Base-by-base conservation (phyloP, 2,888 invertebrate species). In the Meiosimyza decipiens region DNA sequence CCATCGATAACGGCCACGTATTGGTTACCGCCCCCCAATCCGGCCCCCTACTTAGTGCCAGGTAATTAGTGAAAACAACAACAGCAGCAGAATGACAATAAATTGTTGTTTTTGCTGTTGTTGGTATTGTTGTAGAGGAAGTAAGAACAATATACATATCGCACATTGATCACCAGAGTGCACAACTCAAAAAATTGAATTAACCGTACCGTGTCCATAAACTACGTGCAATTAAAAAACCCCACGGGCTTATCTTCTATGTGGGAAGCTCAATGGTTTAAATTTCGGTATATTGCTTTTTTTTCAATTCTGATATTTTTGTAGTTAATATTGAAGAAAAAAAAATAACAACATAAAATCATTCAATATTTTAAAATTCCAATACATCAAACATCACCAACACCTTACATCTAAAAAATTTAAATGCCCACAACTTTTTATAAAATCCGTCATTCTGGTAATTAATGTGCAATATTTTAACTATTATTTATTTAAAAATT, bases 1-100 rank as follows among this genome's bases (percentile, higher is more conserved):
- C 94, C 94, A 86, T 90, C 94, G 82, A 94, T 94, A 89, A 92
- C 92, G 88, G 91, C 93, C 86, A 92, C 94, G 85, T 94, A 94
- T 88, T 94, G 94, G 94, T 91, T 94, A 83, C 93, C 94, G 79
- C 92, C 94, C 83, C 91, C 93, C 78, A 92, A 92, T 88, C 92
- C 92, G 81, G 92, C 92, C 85, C 94, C 94, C 83, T 94, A 94
- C 89, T 91, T 94, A 87, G 90, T 94, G 88, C 94, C 94, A 94
- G 94, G 94, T 94, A 91, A 85, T 85, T 85, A 85, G 81, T 80
- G 80, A 71, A 65, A 72, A 73, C 73, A 72, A 64, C 62, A 71
- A 51, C 63, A 71, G 71, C 71, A 73, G 66, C 59, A 72, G 60
- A 9, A 62, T 18, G 13, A 15, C 49, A 22, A n/a, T 15, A 15